These are phyloP conservation scores for Peromyscus melanophrys DNA, from an alignment of 2,797 vertebrate species.

Conservation along the genomic window DNA sequence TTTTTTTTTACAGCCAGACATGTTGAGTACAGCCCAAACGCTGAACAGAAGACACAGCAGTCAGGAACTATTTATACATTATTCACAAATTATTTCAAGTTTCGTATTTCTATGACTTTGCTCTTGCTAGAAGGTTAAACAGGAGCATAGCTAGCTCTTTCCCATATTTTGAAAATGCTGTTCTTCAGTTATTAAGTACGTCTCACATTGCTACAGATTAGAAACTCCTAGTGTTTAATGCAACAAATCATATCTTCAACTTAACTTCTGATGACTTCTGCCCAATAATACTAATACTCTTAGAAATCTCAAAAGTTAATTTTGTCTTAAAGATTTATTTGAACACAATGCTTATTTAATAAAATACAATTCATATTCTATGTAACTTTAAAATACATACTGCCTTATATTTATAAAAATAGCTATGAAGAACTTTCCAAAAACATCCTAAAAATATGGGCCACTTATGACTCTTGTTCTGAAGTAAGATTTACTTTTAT, in stretches of 20 bases:
- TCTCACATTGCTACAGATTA: not conserved
- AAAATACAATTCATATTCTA: not conserved
- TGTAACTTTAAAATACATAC: not conserved
- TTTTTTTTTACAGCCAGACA: not conserved
- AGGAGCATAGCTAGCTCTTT: not conserved
- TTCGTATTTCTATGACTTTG: slow-evolving; percentile 17
- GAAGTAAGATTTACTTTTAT: slow-evolving; percentile 6
- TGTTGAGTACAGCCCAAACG: not conserved
- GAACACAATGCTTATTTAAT: not conserved
- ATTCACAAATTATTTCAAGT: slow-evolving; percentile 7
- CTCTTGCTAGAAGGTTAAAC: not conserved
- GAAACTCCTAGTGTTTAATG: not conserved
- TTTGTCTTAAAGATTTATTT: not conserved
- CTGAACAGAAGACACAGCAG: slow-evolving; percentile 6
- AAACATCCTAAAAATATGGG: not conserved
- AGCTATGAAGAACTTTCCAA: slow-evolving; percentile 6
- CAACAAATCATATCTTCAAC: not conserved
- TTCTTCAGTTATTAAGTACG: slow-evolving; percentile 6
- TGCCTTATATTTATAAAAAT: not conserved
- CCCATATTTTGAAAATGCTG: not conserved
- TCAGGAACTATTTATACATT: not conserved
- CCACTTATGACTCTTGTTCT: not conserved
- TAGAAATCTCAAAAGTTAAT: not conserved
- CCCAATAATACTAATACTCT: not conserved
- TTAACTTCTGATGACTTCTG: slow-evolving; percentile 10